Evolutionary conservation across 2,888 invertebrate genomes (phyloP).

Genomic region (Bellardia bayeri): DNA sequence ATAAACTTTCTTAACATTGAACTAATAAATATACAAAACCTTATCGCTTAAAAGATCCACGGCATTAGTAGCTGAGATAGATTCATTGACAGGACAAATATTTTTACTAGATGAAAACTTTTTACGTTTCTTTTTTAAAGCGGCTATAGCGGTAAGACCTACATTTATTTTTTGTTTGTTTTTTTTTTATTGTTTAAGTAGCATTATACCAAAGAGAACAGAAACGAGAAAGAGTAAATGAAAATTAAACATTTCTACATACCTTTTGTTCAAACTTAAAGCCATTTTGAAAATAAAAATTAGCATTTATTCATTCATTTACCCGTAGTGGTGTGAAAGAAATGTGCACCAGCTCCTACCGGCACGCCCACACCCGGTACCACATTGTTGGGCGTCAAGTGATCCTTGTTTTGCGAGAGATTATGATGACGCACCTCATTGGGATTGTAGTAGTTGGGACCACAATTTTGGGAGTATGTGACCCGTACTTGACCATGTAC

Average conservation of each 20-base stretch:
- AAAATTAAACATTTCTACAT: conserved; percentile 36
- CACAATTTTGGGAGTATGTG: conserved; percentile 81
- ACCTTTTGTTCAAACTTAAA: conserved; percentile 39
- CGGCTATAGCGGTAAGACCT: conserved; percentile 87
- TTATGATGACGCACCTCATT: conserved; percentile 56
- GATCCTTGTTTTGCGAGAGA: conserved; percentile 61
- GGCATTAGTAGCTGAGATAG: conserved; percentile 79
- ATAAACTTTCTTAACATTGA: conserved; percentile 52
- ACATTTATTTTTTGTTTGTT: not conserved
- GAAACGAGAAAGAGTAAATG: conserved; percentile 4
- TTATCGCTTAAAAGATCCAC: conserved; percentile 80
- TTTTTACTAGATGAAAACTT: conserved; percentile 92
- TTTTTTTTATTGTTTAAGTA: not conserved
- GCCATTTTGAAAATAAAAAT: conserved; percentile 32
- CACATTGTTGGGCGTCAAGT: conserved; percentile 48
- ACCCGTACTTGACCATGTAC: conserved; percentile 89
- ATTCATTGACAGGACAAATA: conserved; percentile 86
- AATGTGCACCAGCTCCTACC: conserved; percentile 78
- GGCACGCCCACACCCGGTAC: conserved; percentile 48
- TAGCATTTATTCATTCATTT: conserved; percentile 61
- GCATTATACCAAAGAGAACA: conserved; percentile 6
- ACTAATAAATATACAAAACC: conserved; percentile 78
- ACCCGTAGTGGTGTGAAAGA: conserved; percentile 82
- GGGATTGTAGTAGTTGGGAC: conserved; percentile 75
- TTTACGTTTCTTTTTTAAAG: conserved; percentile 91